These are phyloP conservation scores for Troilus luridus DNA, from an alignment of 2,888 invertebrate genomes.

Conservation along the genomic window DNA sequence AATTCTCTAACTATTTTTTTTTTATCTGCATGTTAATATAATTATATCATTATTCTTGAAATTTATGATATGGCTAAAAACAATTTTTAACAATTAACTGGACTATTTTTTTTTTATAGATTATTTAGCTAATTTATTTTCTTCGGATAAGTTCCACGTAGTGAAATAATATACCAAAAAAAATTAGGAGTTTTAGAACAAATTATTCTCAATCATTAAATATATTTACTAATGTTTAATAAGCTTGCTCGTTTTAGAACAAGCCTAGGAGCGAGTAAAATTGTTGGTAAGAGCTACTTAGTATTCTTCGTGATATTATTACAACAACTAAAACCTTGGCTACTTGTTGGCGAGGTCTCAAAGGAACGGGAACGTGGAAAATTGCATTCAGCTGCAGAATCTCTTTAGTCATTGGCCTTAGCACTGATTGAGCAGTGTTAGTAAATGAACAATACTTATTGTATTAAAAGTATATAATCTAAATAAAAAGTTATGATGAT, in stretches of 20 bases:
- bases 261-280: not conserved
- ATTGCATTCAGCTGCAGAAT: not conserved
- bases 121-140: no score
- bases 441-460: not conserved
- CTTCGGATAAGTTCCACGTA: no score
- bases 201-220: no score
- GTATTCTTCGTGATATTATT: not conserved
- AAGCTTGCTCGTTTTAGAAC: not conserved
- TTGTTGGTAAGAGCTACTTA: not conserved
- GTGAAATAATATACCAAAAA: no score
- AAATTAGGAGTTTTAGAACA: no score
- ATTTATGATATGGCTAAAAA: no score
- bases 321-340: not conserved
- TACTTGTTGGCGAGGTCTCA: not conserved
- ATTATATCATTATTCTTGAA: no score
- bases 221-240: not conserved
- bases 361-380: conserved; percentile 19
- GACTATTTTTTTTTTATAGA: no score
- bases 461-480: not conserved
- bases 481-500: no score
- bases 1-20: no score
- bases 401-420: not conserved
- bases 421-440: not conserved
- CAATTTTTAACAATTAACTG: no score
- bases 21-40: no score